A percentile compares a stretch with the other conserved stretches of the same genome.
phyloP scores from a whole-genome alignment of 30 jellyfish, hydroid and myxozoan genomes.

The Hydractinia symbiolongicarpus region DNA sequence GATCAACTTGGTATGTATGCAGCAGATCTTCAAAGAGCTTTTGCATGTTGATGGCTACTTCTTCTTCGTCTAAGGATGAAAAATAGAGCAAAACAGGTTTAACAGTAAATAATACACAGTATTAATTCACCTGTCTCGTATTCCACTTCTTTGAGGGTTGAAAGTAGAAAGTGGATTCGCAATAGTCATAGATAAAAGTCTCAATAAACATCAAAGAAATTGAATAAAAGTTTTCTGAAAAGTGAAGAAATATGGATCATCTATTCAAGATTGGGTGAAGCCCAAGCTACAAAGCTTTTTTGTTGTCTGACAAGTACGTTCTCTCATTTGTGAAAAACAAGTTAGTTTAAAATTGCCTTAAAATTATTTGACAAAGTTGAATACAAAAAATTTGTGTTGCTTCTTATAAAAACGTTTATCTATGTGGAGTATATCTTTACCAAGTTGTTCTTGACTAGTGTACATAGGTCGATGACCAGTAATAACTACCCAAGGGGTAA shows the following conservation, averaged over 20 bases:
- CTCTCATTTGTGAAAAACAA: not conserved
- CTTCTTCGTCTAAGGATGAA: conserved; percentile 43
- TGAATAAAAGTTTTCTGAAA: not conserved
- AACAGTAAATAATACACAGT: too few relatives aligned
- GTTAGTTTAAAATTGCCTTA: not conserved
- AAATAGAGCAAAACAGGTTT: not conserved
- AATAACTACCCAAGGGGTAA: conserved; percentile 81
- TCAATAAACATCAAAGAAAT: too few relatives aligned
- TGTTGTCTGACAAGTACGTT: not conserved
- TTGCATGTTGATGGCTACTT: conserved; percentile 78
- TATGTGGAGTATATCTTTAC: conserved; percentile 16
- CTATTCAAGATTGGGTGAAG: not conserved
- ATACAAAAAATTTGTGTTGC: not conserved
- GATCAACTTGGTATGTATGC: conserved; percentile 52
- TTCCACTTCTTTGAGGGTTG: too few relatives aligned
- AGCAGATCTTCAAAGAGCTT: conserved; percentile 64
- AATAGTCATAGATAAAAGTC: not conserved
- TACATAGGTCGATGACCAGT: conserved; percentile 89
- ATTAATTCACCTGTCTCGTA: too few relatives aligned
- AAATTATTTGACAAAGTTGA: not conserved
- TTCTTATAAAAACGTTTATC: not conserved
- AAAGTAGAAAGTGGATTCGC: not conserved
- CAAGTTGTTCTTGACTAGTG: conserved; percentile 51
- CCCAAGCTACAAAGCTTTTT: not conserved
- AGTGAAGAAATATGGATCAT: not conserved